Conservation (phyloP, 1,140 invertebrate genomes). For the Drosophila suzukii region DNA sequence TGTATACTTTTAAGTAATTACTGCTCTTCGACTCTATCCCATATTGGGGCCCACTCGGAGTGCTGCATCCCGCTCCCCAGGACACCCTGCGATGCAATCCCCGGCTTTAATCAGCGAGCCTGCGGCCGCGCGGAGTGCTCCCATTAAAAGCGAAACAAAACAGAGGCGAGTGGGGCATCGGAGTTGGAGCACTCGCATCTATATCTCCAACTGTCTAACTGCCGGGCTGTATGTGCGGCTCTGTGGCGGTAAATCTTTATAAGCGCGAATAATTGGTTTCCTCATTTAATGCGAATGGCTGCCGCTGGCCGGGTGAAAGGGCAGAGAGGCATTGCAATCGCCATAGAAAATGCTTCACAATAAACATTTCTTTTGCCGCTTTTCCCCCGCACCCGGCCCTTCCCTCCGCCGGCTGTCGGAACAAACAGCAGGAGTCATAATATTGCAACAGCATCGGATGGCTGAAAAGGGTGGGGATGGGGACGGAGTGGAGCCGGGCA, state of each 20-base stretch:
- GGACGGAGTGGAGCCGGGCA: conserved; percentile 18
- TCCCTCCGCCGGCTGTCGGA: conserved; percentile 51
- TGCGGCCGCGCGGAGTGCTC: conserved; percentile 41
- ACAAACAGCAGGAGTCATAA: conserved; percentile 82
- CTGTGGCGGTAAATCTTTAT: conserved; percentile 80
- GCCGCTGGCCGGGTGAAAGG: conserved; percentile 32
- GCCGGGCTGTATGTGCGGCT: conserved; percentile 38
- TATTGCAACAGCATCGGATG: conserved; percentile 72
- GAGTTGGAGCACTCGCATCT: conserved; percentile 48
- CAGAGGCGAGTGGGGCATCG: conserved; percentile 24
- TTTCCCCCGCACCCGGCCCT: conserved; percentile 13
- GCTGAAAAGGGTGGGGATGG: conserved; percentile 9
- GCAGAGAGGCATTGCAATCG: conserved; percentile 56
- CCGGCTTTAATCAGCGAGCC: conserved; percentile 65
- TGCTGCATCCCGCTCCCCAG: conserved; percentile 1
- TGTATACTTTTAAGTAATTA: conserved; percentile 44
- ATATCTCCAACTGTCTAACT: conserved; percentile 69
- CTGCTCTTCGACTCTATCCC: conserved; percentile 12
- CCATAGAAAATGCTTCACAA: conserved; percentile 77
- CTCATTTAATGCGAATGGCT: conserved; percentile 84
- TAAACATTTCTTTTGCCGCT: conserved; percentile 71
- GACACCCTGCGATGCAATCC: conserved; percentile 37
- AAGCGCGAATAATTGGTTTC: conserved; percentile 84
- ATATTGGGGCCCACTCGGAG: conserved; percentile 4
- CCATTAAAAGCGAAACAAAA: conserved; percentile 60